Percentiles rank a stretch among this genome's conserved stretches.
Conservation (phyloP, 1,140 invertebrate genomes). For the Cherax destructor region DNA sequence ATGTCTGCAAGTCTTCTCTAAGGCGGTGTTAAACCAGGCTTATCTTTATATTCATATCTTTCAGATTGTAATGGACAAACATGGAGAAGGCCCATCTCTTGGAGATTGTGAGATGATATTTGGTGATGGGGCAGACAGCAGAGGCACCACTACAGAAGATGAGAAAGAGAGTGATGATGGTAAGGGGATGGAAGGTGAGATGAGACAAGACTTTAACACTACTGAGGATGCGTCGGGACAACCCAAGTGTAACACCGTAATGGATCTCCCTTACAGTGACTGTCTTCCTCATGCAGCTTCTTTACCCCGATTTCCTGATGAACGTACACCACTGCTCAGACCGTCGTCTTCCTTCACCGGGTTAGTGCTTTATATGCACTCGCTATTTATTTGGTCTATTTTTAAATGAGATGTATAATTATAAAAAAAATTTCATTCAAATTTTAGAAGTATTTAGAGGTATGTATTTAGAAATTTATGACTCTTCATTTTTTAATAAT, state of each 20-base stretch:
- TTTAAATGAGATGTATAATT: too few relatives aligned
- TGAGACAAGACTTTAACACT: not conserved
- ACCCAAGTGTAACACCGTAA: not conserved
- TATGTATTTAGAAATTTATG: too few relatives aligned
- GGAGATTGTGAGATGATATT: not conserved
- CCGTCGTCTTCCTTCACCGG: conserved; percentile 14
- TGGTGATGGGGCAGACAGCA: not conserved
- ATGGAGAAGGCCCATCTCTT: not conserved
- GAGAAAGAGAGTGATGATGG: not conserved
- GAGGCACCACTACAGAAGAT: not conserved
- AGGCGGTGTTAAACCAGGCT: too few relatives aligned
- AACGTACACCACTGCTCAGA: conserved; percentile 17
- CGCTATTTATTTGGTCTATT: too few relatives aligned
- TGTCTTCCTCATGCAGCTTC: not conserved
- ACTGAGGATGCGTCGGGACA: not conserved
- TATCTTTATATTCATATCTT: not conserved
- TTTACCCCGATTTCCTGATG: not conserved
- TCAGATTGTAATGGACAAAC: conserved; percentile 24
- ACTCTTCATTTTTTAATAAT: too few relatives aligned
- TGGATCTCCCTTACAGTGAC: not conserved
- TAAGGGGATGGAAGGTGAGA: not conserved
- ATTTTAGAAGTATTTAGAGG: too few relatives aligned
- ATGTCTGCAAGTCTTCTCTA: too few relatives aligned
- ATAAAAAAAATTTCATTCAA: too few relatives aligned
- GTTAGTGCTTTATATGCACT: not conserved